These are phyloP conservation scores for Leucophora obtusa DNA, from an alignment of 2,888 invertebrate genomes.

Conservation along the genomic window DNA sequence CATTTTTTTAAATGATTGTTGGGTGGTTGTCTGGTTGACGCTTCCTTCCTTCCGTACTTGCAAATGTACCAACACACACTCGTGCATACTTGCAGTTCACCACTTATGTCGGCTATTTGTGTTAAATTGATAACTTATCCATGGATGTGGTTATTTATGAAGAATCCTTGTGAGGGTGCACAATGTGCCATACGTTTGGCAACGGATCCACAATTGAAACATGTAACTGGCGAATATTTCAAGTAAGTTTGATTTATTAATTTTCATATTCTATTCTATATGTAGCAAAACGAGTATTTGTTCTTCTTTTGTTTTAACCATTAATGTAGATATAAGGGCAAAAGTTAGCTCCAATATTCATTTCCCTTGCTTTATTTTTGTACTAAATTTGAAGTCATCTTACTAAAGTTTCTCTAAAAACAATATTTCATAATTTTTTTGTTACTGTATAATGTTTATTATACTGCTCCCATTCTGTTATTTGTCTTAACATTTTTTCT, in stretches of 20 bases:
- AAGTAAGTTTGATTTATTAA: conserved; percentile 79
- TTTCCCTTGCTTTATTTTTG: conserved; percentile 9
- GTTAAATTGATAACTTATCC: conserved; percentile 82
- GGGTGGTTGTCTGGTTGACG: conserved; percentile 49
- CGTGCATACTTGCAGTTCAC: conserved; percentile 72
- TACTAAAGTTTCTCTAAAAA: background rate
- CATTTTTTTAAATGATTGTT: conserved; percentile 1
- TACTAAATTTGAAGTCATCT: background rate
- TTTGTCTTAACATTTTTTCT: conserved; percentile 21
- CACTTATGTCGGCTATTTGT: conserved; percentile 79
- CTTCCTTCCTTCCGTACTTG: conserved; percentile 55
- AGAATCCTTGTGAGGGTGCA: conserved; percentile 84
- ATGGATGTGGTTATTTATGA: conserved; percentile 84
- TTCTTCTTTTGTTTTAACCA: too few species aligned
- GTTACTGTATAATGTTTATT: conserved; percentile 24
- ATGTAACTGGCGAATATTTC: conserved; percentile 83
- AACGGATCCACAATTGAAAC: conserved; percentile 82
- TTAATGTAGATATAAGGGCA: too few species aligned
- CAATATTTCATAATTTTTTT: conserved; percentile 34
- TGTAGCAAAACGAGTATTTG: too few species aligned
- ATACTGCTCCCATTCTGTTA: conserved; percentile 10
- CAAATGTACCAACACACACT: conserved; percentile 41
- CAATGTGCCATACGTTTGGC: conserved; percentile 84
- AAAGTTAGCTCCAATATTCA: background rate
- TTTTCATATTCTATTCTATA: conserved; percentile 23